phyloP scores from a whole-genome alignment of 1,140 invertebrate genomes.

The Achatina immaculata region DNA sequence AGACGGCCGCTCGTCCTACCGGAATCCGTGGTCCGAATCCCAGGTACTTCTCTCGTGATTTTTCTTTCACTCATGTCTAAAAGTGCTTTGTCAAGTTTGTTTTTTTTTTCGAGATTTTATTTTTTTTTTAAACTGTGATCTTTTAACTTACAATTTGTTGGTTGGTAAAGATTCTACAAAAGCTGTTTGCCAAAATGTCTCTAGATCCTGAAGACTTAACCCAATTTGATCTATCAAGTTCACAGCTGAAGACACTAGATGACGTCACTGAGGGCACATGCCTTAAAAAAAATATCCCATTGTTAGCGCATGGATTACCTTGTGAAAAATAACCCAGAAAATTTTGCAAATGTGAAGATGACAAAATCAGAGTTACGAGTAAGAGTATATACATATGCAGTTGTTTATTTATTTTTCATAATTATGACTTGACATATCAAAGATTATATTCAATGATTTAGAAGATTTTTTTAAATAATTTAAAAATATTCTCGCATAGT shows the following conservation, averaged over 20 bases:
- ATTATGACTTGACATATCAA: too few species aligned
- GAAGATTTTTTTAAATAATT: too few species aligned
- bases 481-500: too few species aligned
- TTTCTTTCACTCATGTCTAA: too few species aligned
- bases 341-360: conserved; percentile 35
- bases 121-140: too few species aligned
- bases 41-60: too few species aligned
- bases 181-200: conserved; percentile 64
- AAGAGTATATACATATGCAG: not conserved
- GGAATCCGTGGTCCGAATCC: too few species aligned
- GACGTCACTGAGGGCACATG: conserved; percentile 60
- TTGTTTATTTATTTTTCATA: too few species aligned
- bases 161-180: conserved; percentile 59
- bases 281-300: conserved; percentile 66
- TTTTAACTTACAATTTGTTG: conserved; percentile 62
- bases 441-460: too few species aligned
- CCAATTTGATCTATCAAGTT: conserved; percentile 58
- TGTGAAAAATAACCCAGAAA: conserved; percentile 50
- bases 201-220: conserved; percentile 59
- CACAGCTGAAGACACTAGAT: conserved; percentile 61
- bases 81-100: too few species aligned
- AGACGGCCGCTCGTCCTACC: too few species aligned
- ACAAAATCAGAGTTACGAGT: conserved; percentile 16
- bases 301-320: conserved; percentile 67
- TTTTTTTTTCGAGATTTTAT: too few species aligned